Conservation (phyloP, 2,113 vertebrate genomes). For the Pomatorhinus ruficollis region DNA sequence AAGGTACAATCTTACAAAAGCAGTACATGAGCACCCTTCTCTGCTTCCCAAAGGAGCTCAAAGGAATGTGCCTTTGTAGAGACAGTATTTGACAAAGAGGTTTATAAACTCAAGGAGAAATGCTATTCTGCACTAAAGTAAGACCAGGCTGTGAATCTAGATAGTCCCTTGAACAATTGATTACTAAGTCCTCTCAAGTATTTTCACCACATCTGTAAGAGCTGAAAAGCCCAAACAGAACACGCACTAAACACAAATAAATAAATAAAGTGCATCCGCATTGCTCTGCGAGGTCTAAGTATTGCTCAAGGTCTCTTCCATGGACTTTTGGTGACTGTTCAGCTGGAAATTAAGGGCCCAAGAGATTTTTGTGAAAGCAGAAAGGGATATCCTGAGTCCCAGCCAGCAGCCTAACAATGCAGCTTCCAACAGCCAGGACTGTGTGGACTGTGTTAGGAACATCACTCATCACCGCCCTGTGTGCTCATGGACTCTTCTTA, state of each 20-base stretch:
- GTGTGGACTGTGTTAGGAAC: background rate
- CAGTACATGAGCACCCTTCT: background rate
- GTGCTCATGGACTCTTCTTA: background rate
- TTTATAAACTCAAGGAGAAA: background rate
- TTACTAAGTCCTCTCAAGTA: background rate
- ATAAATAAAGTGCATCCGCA: background rate
- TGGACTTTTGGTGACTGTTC: background rate
- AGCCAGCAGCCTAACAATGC: constrained; percentile 28
- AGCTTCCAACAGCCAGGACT: background rate
- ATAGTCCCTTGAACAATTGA: background rate
- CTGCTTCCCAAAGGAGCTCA: background rate
- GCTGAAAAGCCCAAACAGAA: background rate
- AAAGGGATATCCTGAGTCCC: constrained; percentile 32
- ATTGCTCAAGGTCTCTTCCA: constrained; percentile 28
- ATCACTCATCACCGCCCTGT: background rate
- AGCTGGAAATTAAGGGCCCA: constrained; percentile 31
- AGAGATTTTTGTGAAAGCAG: constrained; percentile 17
- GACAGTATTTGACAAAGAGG: background rate
- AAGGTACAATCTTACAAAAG: background rate
- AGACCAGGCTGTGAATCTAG: background rate
- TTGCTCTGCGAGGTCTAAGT: background rate
- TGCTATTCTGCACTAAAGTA: background rate
- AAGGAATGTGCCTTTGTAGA: background rate
- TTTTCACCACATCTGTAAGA: background rate
- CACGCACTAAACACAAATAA: background rate